Evolutionary conservation across 64 coral and sea anemone species (phyloP).

Genomic region (Pocillopora damicornis): DNA sequence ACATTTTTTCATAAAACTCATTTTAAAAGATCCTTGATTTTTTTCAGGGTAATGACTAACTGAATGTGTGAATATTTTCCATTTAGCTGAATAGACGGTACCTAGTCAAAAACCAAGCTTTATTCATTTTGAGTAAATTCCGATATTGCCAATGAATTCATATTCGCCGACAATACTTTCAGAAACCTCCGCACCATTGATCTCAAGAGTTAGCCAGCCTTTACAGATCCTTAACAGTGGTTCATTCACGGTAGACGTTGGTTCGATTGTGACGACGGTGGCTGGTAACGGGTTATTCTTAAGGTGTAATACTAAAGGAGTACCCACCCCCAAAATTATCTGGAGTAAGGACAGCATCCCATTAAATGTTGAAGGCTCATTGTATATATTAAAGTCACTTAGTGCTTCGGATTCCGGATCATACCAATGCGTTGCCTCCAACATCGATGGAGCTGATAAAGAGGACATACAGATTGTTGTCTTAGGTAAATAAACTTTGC

Average conservation of each 20-base stretch:
- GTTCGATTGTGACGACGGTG: conserved; percentile 35
- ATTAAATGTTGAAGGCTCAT: not conserved
- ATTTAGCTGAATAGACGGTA: too few species aligned
- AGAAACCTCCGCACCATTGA: conserved; percentile 18
- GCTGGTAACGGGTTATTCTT: conserved; percentile 35
- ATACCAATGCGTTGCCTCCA: conserved; percentile 41
- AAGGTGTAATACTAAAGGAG: conserved; percentile 51
- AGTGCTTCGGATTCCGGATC: conserved; percentile 13
- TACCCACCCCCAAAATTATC: conserved; percentile 25
- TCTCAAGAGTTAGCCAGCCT: not conserved
- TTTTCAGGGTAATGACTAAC: too few species aligned
- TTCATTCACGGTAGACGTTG: conserved; percentile 24
- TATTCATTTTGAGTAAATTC: not conserved
- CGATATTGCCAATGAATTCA: not conserved
- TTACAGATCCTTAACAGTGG: conserved; percentile 23
- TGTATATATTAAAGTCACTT: not conserved
- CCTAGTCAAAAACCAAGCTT: not conserved
- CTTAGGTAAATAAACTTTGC: conserved; percentile 32
- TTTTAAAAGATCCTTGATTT: too few species aligned
- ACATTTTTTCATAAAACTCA: too few species aligned
- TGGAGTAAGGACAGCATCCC: conserved; percentile 39
- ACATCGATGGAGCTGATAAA: conserved; percentile 29
- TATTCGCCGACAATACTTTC: not conserved
- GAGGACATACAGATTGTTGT: conserved; percentile 14
- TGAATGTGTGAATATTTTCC: too few species aligned